Evolutionary conservation across 2,113 vertebrate species (phyloP).

Genomic region (Ovis aries): DNA sequence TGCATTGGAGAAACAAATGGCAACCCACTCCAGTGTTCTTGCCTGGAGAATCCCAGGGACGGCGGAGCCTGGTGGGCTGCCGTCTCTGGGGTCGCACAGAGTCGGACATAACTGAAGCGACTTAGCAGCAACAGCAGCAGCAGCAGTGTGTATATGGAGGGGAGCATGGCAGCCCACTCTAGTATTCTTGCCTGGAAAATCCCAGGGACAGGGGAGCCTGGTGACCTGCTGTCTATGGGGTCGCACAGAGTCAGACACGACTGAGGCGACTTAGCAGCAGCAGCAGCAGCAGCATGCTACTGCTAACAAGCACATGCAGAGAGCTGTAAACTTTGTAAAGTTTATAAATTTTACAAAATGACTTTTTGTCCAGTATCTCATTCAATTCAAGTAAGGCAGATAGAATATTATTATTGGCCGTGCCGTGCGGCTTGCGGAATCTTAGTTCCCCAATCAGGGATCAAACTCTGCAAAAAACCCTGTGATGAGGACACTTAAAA

Average conservation of each 20-base stretch:
- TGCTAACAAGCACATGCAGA: background rate
- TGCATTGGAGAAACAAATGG: background rate
- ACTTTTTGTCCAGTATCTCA: background rate
- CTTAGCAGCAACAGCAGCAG: no score
- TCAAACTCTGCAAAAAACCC: background rate
- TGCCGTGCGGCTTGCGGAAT: background rate
- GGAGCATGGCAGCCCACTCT: background rate
- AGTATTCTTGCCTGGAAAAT: background rate
- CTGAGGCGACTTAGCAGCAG: background rate
- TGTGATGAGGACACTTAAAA: background rate
- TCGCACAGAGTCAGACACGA: background rate
- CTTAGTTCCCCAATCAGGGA: background rate
- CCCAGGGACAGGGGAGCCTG: background rate
- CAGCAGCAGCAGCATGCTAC: background rate
- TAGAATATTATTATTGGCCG: background rate
- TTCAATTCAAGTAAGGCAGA: background rate
- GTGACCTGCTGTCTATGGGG: background rate
- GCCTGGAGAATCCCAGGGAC: no score
- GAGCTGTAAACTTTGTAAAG: background rate
- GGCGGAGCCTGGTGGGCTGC: no score
- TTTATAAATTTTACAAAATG: background rate
- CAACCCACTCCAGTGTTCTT: no score
- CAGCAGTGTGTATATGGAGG: no score
- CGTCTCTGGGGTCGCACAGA: no score
- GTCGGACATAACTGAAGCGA: no score